A percentile compares a stretch with the other conserved stretches of the same genome.
These are phyloP conservation scores for Danaus chrysippus DNA, from an alignment of 2,888 invertebrate species.

Conservation along the genomic window DNA sequence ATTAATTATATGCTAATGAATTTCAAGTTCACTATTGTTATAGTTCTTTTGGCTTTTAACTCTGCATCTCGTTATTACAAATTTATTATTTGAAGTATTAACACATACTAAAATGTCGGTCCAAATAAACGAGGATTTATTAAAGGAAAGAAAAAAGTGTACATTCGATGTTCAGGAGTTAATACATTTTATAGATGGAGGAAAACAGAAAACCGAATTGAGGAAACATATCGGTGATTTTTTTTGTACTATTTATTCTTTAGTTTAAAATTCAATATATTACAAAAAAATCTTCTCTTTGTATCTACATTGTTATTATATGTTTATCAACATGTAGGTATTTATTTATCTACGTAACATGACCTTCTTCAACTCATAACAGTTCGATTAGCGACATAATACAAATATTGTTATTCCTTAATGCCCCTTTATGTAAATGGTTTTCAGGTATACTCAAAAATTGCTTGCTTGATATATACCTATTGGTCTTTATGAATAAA, in stretches of 20 bases:
- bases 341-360: neutral
- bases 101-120: neutral
- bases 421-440: too few relatives aligned
- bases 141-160: conserved; percentile 83
- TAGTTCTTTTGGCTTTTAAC: too few relatives aligned
- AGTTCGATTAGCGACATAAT: too few relatives aligned
- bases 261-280: neutral
- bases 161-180: conserved; percentile 85
- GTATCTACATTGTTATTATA: neutral
- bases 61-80: too few relatives aligned
- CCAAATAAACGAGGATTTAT: conserved; percentile 82
- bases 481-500: too few relatives aligned
- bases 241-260: neutral
- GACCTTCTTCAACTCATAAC: too few relatives aligned
- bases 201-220: conserved; percentile 82
- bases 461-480: too few relatives aligned
- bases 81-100: too few relatives aligned
- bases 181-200: conserved; percentile 87
- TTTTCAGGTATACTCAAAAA: too few relatives aligned
- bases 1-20: too few relatives aligned
- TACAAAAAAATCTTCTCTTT: neutral
- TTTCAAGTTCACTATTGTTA: too few relatives aligned
- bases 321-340: neutral
- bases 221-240: conserved; percentile 64
- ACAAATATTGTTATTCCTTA: too few relatives aligned